Base-by-base conservation (phyloP, 2,113 vertebrate species). In the Brachionichthys hirsutus region DNA sequence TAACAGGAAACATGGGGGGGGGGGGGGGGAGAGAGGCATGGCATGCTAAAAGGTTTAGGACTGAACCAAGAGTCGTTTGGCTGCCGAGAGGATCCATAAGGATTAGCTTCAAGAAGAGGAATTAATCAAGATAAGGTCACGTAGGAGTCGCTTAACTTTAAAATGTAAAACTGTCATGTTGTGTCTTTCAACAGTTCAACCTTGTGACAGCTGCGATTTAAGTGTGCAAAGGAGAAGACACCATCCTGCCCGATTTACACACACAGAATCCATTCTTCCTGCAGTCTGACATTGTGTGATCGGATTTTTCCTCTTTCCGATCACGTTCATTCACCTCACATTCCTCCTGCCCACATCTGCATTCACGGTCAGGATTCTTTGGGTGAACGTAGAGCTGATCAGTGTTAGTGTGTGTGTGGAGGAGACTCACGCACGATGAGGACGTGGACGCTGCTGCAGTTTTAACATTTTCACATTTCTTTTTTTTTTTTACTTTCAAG, bases 351-450 rank as follows among this genome's bases (percentile, higher is more conserved):
- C 75, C 52, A 68, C 75, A 34, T 34, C 36, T 54, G 48, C 56
- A 20, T 36, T 67, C 62, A 19, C 5, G 4, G 36, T 24, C 41
- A 9, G 54, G 67, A 75, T 14, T 45, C 34, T 52, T 75, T 52
- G 56, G 80, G 80, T 72, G 67, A 75, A 12, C 1, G 15, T 2
- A 34, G 22, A 66, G 57, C 56, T 50, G 60, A 62, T 76, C 50
- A 38, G 40, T 13, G 60, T 4, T 12, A 56, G 10, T 16, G 40
- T 0, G 24, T 24, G 51, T 14, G 61, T 3, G 50, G 73, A 70
- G 74, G 74, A 67, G 70, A 70, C 44, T 0, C 14, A 1, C 0
- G 38, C 16, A 43, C 61, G 48, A 72, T 72, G 68, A 67, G 71
- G 66, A 44, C 8, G 24, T 30, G 24, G 24, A 30, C 24, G 3